Percentiles rank a stretch among this genome's conserved stretches.
Conservation (phyloP, 2,888 invertebrate species). For the Scaptomyza tumidula region DNA sequence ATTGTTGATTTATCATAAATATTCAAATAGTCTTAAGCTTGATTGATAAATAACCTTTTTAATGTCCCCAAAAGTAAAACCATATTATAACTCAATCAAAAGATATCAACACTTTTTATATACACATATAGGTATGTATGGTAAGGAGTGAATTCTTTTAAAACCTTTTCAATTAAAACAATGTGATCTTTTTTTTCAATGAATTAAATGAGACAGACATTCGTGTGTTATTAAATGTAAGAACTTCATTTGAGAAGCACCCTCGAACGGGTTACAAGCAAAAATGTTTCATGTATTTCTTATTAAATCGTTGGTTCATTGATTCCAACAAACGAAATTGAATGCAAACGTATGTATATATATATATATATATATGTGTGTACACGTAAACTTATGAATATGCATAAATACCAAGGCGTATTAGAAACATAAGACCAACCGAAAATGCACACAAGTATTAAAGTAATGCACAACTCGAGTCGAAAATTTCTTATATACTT, state of each 20-base stretch:
- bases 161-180: constrained; percentile 65
- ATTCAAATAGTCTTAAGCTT: too few species aligned
- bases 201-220: constrained; percentile 63
- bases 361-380: constrained; percentile 24
- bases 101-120: not conserved
- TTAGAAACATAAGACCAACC: constrained; percentile 57
- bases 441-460: constrained; percentile 40
- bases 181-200: constrained; percentile 57
- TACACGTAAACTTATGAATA: constrained; percentile 35
- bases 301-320: constrained; percentile 71
- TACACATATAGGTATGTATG: not conserved
- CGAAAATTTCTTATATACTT: constrained; percentile 18
- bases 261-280: constrained; percentile 8
- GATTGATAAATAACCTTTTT: not conserved
- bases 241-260: constrained; percentile 37
- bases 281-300: constrained; percentile 54
- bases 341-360: constrained; percentile 54
- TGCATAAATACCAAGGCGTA: constrained; percentile 44
- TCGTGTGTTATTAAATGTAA: constrained; percentile 31
- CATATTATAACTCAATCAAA: not conserved
- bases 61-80: not conserved
- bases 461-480: constrained; percentile 40
- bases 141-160: constrained; percentile 20
- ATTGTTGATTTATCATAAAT: too few species aligned
- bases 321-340: constrained; percentile 77